Evolutionary conservation across 2,888 invertebrate genomes (phyloP).

Genomic region (Lagria hirta): DNA sequence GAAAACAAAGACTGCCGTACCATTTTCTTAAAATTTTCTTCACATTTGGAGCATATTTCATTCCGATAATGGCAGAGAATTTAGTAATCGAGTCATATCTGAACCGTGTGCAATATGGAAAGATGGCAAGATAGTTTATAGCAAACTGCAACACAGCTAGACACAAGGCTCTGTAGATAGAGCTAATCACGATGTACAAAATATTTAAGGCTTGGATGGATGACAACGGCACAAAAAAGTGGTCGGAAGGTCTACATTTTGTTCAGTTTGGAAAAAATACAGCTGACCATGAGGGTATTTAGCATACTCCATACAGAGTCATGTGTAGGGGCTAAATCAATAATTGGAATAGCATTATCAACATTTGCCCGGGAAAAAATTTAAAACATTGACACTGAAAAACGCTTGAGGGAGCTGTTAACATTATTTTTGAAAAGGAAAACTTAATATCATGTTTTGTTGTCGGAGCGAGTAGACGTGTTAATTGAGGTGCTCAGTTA

Average conservation of each 20-base stretch:
- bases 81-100: slow-evolving; percentile 28
- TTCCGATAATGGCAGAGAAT: slow-evolving; percentile 36
- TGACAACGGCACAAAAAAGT: neutral
- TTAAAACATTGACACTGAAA: neutral
- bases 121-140: slow-evolving; percentile 32
- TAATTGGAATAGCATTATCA: neutral
- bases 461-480: too few species aligned
- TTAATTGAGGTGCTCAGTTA: too few species aligned
- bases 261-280: slow-evolving; percentile 1
- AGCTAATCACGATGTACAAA: slow-evolving; percentile 21
- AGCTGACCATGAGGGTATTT: neutral
- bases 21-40: neutral
- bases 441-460: too few species aligned
- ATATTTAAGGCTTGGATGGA: neutral
- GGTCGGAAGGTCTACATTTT: neutral
- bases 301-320: neutral
- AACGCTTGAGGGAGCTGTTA: neutral
- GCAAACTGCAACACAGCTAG: too few species aligned
- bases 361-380: neutral
- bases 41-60: slow-evolving; percentile 28
- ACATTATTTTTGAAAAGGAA: neutral
- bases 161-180: slow-evolving; percentile 28
- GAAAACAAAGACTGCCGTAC: neutral
- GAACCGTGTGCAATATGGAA: slow-evolving; percentile 30
- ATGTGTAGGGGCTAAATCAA: neutral